phyloP scores from a whole-genome alignment of 1,140 invertebrate genomes.

The Heliothis virescens region DNA sequence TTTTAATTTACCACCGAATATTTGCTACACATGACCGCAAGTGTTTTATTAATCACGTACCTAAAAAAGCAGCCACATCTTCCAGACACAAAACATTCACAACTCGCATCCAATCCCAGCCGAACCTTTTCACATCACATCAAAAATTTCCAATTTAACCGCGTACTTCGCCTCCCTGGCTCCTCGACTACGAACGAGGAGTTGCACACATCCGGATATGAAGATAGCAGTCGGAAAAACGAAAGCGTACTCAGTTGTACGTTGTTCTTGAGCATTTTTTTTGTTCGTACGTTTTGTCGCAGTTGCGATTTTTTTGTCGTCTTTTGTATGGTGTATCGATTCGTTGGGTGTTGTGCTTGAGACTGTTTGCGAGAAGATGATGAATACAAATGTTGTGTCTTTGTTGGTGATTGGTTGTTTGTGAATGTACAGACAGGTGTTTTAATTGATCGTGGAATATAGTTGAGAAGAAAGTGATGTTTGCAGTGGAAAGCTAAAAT shows the following conservation, averaged over 20 bases:
- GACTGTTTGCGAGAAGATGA: conserved; percentile 30
- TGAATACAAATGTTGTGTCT: conserved; percentile 31
- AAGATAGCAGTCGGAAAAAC: conserved; percentile 79
- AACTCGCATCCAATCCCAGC: conserved; percentile 24
- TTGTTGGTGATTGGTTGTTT: background rate
- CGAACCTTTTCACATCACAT: conserved; percentile 42
- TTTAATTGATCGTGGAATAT: background rate
- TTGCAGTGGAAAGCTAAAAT: too few relatives aligned
- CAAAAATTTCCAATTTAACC: conserved; percentile 41
- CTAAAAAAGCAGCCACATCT: conserved; percentile 3
- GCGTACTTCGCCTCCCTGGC: conserved; percentile 9
- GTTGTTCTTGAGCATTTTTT: conserved; percentile 70
- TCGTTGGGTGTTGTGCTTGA: conserved; percentile 29
- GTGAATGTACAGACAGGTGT: too few relatives aligned
- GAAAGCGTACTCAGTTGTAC: conserved; percentile 66
- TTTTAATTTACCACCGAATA: too few relatives aligned
- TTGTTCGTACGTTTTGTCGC: conserved; percentile 46
- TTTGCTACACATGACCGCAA: too few relatives aligned
- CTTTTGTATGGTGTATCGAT: conserved; percentile 48
- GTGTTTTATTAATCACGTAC: too few relatives aligned
- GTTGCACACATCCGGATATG: conserved; percentile 70
- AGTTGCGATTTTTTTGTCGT: conserved; percentile 44
- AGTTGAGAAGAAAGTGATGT: background rate
- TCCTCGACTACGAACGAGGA: conserved; percentile 27
- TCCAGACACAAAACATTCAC: conserved; percentile 23